Evolutionary conservation across 2,888 invertebrate genomes (phyloP).

Genomic region (Julus scandinavius): DNA sequence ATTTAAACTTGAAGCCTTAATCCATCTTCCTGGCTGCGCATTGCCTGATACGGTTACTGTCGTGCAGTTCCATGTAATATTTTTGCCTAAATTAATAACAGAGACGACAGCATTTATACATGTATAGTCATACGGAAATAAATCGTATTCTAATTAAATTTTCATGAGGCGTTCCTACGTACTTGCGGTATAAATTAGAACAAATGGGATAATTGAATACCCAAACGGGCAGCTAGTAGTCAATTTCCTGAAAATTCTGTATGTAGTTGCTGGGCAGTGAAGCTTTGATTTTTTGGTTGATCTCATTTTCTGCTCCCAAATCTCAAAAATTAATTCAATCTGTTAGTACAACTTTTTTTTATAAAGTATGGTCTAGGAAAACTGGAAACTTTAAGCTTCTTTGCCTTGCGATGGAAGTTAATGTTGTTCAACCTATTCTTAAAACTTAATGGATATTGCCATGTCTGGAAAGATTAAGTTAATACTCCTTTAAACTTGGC

Average conservation of each 20-base stretch:
- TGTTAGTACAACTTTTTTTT: background rate
- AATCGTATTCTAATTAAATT: background rate
- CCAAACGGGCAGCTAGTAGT: background rate
- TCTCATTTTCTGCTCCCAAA: background rate
- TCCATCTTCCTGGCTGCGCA: slow-evolving; percentile 24
- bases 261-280: background rate
- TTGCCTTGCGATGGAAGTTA: background rate
- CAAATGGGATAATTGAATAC: background rate
- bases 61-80: background rate
- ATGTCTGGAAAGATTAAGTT: background rate
- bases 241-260: background rate
- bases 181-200: background rate
- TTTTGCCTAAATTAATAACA: background rate
- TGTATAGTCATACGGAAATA: background rate
- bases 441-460: background rate
- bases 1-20: background rate
- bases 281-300: background rate
- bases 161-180: background rate
- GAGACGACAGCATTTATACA: background rate
- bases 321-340: background rate
- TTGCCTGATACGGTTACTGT: background rate
- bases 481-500: background rate
- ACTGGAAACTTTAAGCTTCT: background rate
- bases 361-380: background rate
- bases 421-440: background rate